Conservation (phyloP, 2,113 vertebrate species). For the Agapornis roseicollis region DNA sequence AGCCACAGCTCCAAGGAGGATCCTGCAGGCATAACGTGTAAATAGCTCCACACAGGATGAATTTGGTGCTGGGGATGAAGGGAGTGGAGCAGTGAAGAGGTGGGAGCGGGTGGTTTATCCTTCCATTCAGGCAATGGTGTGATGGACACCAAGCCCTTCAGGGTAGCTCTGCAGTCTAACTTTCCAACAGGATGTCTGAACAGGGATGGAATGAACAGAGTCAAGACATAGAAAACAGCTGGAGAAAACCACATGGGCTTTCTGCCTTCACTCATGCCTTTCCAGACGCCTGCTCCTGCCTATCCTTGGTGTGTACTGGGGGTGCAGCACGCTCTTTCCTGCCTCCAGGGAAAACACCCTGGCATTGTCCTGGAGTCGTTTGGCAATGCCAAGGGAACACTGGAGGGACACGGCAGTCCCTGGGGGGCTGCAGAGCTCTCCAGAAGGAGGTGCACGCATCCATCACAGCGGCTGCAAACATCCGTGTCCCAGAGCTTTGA, state of each 20-base stretch:
- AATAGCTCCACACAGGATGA: background rate
- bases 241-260: background rate
- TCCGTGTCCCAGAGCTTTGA: background rate
- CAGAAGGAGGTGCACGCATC: rapidly evolving
- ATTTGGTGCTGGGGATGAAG: background rate
- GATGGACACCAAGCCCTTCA: background rate
- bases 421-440: background rate
- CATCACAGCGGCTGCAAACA: background rate
- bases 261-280: background rate
- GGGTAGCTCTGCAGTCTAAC: background rate
- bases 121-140: background rate
- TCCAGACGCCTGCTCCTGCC: background rate
- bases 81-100: background rate
- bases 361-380: rapidly evolving
- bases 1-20: background rate
- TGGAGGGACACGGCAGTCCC: background rate
- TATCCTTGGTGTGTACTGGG: background rate
- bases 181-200: background rate
- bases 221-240: background rate
- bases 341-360: background rate
- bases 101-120: background rate
- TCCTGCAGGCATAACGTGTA: rapidly evolving
- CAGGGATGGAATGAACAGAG: background rate
- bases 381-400: background rate
- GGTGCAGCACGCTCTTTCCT: background rate